Evolutionary conservation across 2,113 vertebrate species (phyloP), one percentile per base, ranked within the genome.

Genomic region (Manacus vitellinus): DNA sequence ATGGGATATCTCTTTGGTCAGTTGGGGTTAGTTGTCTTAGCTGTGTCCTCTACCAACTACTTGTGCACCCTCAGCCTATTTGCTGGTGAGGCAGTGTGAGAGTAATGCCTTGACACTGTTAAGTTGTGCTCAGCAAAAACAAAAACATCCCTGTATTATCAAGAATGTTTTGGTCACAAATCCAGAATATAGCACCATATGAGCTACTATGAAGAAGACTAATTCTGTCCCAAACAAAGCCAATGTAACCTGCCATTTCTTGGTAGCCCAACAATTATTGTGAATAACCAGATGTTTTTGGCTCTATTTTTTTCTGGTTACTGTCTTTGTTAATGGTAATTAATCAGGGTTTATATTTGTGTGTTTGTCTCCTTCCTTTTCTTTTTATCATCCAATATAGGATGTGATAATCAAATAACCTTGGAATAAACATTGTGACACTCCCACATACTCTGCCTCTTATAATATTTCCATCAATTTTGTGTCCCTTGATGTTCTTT

Each of bases 131-230:
- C 28, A 82, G 46, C 62, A 67, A 3, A 44, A 54, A n/a, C 12
- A 75, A 67, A 81, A 81, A 28, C 31, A 52, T 39, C 0, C 0
- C 37, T 17, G 4, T n/a, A 28, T 39, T 46, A 28, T 4, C 19
- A 23, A 6, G 15, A 24, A 23, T 67, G 33, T 67, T 89, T 14
- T 39, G 37, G 23, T 59, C 44, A 24, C 63, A 74, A 74, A 74
- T 81, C 44, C 27, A 74, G 19, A 89, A 67, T 23, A 39, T 9
- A 78, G 63, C 63, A 54, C 19, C 28, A n/a, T 37, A 24, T 21
- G 33, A 52, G 28, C 61, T 52, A n/a, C 44, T 59, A 5, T 59
- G 39, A 52, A 54, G 28, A 59, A 46, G 73, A 39, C 37, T 46
- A 46, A n/a, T 74, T 44, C 6, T 74, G 5, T 39, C 23, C 18